These are phyloP conservation scores for Ametastegia equiseti DNA, from an alignment of 2,888 invertebrate genomes.

Conservation along the genomic window DNA sequence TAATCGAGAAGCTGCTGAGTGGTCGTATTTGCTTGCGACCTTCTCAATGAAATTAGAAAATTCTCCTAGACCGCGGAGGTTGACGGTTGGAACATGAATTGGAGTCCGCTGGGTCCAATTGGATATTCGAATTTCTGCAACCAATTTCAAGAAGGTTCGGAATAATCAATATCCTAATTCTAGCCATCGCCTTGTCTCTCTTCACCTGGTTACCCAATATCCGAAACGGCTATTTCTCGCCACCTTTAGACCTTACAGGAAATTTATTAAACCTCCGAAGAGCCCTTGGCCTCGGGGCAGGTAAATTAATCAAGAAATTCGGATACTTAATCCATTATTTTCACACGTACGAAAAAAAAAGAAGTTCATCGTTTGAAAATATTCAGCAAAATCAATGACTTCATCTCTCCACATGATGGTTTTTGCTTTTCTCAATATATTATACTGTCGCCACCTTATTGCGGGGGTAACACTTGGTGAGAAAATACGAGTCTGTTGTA, in stretches of 20 bases:
- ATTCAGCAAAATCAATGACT: not conserved
- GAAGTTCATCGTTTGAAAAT: not conserved
- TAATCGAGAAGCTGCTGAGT: conserved; percentile 22
- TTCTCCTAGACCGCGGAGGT: not conserved
- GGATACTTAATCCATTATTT: too few species aligned
- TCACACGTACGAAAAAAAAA: not conserved
- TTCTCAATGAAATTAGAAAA: not conserved
- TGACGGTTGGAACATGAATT: not conserved
- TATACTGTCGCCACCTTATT: not conserved
- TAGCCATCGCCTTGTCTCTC: conserved; percentile 2
- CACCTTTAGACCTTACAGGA: not conserved
- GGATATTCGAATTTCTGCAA: not conserved
- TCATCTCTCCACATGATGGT: too few species aligned
- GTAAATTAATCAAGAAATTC: not conserved
- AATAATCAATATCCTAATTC: conserved; percentile 21
- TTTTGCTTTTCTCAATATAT: not conserved
- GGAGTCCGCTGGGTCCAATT: conserved; percentile 8
- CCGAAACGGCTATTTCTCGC: not conserved
- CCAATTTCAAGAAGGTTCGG: not conserved
- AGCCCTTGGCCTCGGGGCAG: not conserved
- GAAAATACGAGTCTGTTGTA: not conserved
- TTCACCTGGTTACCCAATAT: not conserved
- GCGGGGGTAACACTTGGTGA: not conserved
- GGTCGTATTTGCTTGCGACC: conserved; percentile 2
- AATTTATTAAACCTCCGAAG: not conserved